These are phyloP conservation scores for Furcifer pardalis DNA, from an alignment of 2,797 vertebrate genomes.

Conservation along the genomic window DNA sequence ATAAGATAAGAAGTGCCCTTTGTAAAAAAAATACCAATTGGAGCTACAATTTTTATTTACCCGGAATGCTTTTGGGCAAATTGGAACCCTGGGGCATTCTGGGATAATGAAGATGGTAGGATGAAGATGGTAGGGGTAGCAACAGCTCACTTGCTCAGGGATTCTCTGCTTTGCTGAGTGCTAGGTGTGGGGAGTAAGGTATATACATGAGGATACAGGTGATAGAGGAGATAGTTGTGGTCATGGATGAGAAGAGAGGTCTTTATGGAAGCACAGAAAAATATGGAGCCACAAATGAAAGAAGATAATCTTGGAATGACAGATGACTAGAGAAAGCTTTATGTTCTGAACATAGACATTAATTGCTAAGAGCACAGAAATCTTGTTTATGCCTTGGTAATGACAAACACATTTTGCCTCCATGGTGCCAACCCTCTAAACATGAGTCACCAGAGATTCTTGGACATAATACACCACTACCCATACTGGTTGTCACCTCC, in stretches of 20 bases:
- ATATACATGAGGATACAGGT: neutral
- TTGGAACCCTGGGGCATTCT: neutral
- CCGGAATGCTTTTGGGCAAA: neutral
- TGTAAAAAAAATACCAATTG: no score
- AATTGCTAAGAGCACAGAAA: neutral
- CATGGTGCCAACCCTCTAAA: neutral
- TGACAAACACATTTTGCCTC: neutral
- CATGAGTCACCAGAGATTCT: neutral
- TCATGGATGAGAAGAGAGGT: constrained; percentile 21
- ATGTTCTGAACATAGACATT: no score
- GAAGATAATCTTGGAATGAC: constrained; percentile 4
- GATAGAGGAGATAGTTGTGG: neutral
- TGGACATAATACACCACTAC: neutral
- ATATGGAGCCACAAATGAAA: neutral
- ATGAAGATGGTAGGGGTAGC: neutral
- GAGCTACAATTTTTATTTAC: no score
- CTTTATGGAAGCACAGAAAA: constrained; percentile 14
- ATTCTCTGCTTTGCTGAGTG: neutral
- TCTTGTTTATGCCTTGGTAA: neutral
- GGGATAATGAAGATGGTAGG: neutral
- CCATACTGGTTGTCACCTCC: neutral
- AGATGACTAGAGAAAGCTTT: neutral
- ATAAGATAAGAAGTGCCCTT: no score
- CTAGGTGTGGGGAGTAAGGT: no score
- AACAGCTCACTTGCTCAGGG: neutral